phyloP scores from a whole-genome alignment of 2,888 invertebrate genomes.

The Smittia sp. region DNA sequence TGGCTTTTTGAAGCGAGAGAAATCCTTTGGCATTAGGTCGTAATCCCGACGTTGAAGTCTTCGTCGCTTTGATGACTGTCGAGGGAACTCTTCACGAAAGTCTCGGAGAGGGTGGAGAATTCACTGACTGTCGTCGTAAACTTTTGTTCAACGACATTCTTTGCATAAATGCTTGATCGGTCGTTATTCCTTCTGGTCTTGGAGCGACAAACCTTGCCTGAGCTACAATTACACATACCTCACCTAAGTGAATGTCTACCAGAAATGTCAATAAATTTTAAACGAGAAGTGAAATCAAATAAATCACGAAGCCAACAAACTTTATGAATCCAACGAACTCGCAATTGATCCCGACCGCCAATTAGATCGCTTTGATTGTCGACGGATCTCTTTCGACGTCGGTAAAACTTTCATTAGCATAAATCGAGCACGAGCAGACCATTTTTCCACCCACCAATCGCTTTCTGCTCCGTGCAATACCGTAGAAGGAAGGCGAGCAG shows the following conservation, averaged over 20 bases:
- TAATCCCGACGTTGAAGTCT: slow-evolving; percentile 9
- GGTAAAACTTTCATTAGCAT: slow-evolving; percentile 1
- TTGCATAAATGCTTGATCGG: too few species aligned
- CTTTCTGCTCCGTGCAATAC: not conserved
- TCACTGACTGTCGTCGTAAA: too few species aligned
- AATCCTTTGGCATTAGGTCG: slow-evolving; percentile 26
- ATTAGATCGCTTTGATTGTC: slow-evolving; percentile 11
- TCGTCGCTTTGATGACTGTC: not conserved
- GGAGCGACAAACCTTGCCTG: too few species aligned
- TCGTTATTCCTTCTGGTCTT: too few species aligned
- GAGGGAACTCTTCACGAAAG: slow-evolving; percentile 1
- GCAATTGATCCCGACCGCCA: not conserved
- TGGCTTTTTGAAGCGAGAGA: slow-evolving; percentile 6
- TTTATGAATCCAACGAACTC: not conserved
- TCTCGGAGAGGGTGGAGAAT: too few species aligned
- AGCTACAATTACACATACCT: too few species aligned
- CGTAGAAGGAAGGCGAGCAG: not conserved
- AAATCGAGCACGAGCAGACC: slow-evolving; percentile 11
- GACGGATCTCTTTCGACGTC: not conserved
- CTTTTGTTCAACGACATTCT: too few species aligned
- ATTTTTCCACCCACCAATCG: not conserved
- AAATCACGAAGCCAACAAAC: not conserved
- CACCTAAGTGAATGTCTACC: too few species aligned
- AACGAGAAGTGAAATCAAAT: not conserved
- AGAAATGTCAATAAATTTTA: too few species aligned